These are phyloP conservation scores for Notospermus geniculatus DNA, from an alignment of 1,140 invertebrate species.

Conservation along the genomic window DNA sequence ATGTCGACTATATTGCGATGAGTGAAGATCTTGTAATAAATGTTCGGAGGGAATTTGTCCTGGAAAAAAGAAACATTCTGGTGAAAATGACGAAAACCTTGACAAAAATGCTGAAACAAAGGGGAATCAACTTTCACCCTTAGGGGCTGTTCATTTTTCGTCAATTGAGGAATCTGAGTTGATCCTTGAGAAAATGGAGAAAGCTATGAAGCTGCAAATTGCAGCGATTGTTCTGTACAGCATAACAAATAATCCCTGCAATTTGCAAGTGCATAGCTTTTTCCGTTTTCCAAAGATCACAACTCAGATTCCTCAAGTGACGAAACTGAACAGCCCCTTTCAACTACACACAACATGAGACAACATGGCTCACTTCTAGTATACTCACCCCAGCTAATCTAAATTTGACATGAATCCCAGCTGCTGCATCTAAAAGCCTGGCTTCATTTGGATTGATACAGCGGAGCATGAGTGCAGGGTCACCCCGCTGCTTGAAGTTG, in stretches of 20 bases:
- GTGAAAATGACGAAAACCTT: not conserved
- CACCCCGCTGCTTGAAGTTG: conserved; percentile 50
- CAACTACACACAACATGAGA: too few relatives aligned
- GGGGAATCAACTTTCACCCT: not conserved
- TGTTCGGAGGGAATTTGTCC: conserved; percentile 55
- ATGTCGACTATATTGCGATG: conserved; percentile 54
- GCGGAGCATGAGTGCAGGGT: conserved; percentile 48
- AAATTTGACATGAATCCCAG: conserved; percentile 53
- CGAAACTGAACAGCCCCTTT: too few relatives aligned
- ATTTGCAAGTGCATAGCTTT: too few relatives aligned
- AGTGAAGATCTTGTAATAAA: conserved; percentile 58
- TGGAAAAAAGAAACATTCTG: conserved; percentile 19
- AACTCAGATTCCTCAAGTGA: too few relatives aligned
- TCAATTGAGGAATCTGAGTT: too few relatives aligned
- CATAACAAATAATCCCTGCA: too few relatives aligned
- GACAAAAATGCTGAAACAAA: not conserved
- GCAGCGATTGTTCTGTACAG: too few relatives aligned
- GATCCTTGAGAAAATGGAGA: too few relatives aligned
- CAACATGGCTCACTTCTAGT: too few relatives aligned
- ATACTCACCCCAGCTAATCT: conserved; percentile 52
- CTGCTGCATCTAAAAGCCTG: conserved; percentile 48
- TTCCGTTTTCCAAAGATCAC: too few relatives aligned
- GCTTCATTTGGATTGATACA: conserved; percentile 56
- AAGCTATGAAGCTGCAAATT: too few relatives aligned
- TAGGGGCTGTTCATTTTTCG: too few relatives aligned